Base-by-base conservation (phyloP, 2,113 vertebrate genomes). In the Montifringilla adamsi region DNA sequence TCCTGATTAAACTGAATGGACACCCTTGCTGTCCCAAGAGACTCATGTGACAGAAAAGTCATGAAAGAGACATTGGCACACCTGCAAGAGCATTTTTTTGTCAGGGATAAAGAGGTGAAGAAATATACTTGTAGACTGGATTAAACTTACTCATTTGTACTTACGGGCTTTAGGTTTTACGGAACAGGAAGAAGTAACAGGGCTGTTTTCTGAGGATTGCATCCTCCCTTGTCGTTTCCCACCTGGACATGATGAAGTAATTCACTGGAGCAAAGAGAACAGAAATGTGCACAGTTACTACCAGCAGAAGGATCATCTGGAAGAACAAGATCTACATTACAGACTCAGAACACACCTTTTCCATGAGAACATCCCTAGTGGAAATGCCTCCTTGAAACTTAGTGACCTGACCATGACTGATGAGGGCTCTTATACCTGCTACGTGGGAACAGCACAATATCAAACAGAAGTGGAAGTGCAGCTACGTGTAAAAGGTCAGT, bases 181-280 rank as follows among this genome's bases (percentile, higher is more conserved):
- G 50, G 44, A 72, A 47, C 56, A 77, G 33, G 46, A 78, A 64
- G 83, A 58, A 44, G 77, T 96, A 75, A 91, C 14, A 1, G 96
- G 98, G 31, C 90, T 98, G 43, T 90, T 97, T 43, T 90, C 41
- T 27, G 41, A 85, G 33, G 95, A 89, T 7, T 97, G 97, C 74
- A 66, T 97, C 33, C 95, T 98, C 33, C 98, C 98, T 5, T 98
- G 98, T 76, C 11, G 0, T 23, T 98, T 98, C n/a, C 14, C 7
- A 7, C 18, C 95, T 76, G 97, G 94, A 0, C 23, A 92, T 8
- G 97, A 96, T 3, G 58, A 69, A 10, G 62, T 98, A 26, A 97
- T 99, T 94, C 96, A 98, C 89, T 99, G 98, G 98, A 96, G 16
- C 3, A 75, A 98, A 91, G 97, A 96, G 18, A 80, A 94, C 52